Conservation (phyloP, 2,797 vertebrate genomes). For the Hyperoplus lanceolatus region DNA sequence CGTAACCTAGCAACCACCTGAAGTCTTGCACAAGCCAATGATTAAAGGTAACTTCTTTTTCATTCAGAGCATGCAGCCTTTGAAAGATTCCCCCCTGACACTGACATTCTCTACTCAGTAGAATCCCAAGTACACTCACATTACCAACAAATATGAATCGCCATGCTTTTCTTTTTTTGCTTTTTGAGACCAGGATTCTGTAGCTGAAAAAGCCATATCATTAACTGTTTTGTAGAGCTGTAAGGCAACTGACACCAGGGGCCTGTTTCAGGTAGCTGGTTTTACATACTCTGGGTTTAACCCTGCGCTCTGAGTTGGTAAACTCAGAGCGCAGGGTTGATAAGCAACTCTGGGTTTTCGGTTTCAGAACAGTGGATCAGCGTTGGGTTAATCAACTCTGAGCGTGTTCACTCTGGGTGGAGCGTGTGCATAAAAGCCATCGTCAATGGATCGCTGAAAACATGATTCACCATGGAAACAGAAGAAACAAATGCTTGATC, state of each 20-base stretch:
- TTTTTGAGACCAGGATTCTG: slow-evolving; percentile 33
- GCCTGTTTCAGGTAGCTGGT: too few species aligned
- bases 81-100: slow-evolving; percentile 61
- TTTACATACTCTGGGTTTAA: too few species aligned
- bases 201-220: slow-evolving; percentile 33
- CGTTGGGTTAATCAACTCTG: too few species aligned
- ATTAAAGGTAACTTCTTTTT: slow-evolving; percentile 79
- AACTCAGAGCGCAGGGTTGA: too few species aligned
- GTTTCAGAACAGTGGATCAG: too few species aligned
- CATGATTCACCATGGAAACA: too few species aligned
- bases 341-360: too few species aligned
- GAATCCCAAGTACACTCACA: slow-evolving; percentile 52
- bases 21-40: slow-evolving; percentile 74
- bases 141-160: slow-evolving; percentile 59
- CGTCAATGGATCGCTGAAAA: too few species aligned
- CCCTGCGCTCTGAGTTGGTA: too few species aligned
- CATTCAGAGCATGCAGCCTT: slow-evolving; percentile 78
- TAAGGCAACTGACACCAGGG: slow-evolving; percentile 32
- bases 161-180: slow-evolving; percentile 32
- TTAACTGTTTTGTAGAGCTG: slow-evolving; percentile 34
- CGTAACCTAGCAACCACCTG: slow-evolving; percentile 87
- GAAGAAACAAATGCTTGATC: too few species aligned
- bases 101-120: slow-evolving; percentile 43
- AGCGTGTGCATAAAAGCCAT: too few species aligned
- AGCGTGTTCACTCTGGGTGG: too few species aligned